Evolutionary conservation across 2,888 invertebrate genomes (phyloP), one percentile per base, ranked within the genome.

Genomic region (Chironomus riparius): DNA sequence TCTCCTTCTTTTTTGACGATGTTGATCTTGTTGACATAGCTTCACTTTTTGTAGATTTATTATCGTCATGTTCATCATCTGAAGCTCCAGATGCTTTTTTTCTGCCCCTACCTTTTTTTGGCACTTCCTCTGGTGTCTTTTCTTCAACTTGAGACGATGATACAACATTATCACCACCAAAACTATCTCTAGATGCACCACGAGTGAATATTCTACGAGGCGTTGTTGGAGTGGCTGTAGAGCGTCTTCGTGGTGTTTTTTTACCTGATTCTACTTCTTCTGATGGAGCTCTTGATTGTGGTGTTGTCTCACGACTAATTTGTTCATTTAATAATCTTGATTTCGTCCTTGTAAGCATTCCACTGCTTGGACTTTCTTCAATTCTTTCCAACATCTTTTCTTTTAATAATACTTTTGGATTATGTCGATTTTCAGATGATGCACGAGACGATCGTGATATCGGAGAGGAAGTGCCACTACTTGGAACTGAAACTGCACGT

Each of bases 401-500:
- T 68, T 65, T 74, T 0, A 76, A 18, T 5, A 48, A 18, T n/a
- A 22, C 28, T 48, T 68, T 68, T 28, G 76, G 76, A 61, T 50
- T 22, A 6, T 68, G 13, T 10, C 28, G 68, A 28, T 56, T 24
- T 56, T 76, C 76, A 6, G 76, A 68, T 10, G 50, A 28, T 4
- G 69, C 28, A 48, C 76, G 21, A 4, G 28, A 47, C 5, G 50
- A 28, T 2, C 61, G 68, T 24, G 28, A 15, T n/a, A 21, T 22
- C 47, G 69, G 13, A 5, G 69, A 50, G 1, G 76, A 69, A 65
- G 6, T 21, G 1, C 18, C 12, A 24, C 65, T 65, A 10, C 5
- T 24, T 12, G 76, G 76, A n/a, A 76, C 69, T 28, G 76, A 76
- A n/a, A 50, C 47, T 28, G 68, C 76, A 38, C 76, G 28, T 15